These are phyloP conservation scores for Phalangium opilio DNA, from an alignment of 2,888 invertebrate species.

Conservation along the genomic window DNA sequence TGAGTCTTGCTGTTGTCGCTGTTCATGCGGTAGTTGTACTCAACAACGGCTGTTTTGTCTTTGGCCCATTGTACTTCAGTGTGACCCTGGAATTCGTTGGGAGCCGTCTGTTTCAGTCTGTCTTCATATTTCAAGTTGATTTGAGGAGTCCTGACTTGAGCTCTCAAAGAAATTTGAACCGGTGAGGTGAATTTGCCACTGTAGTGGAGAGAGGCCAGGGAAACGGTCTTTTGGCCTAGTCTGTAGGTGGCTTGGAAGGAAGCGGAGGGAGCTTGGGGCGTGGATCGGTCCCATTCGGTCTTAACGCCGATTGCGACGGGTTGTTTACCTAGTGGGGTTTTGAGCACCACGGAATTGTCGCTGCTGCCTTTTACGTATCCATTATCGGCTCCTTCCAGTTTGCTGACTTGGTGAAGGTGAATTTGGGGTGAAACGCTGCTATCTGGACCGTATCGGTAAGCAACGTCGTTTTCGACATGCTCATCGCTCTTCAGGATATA, in stretches of 20 bases:
- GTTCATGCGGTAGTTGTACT: constrained; percentile 8
- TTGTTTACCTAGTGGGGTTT: not conserved
- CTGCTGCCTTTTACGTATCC: no score
- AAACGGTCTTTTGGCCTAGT: constrained; percentile 1
- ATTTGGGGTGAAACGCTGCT: constrained; percentile 2
- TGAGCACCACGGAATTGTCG: no score
- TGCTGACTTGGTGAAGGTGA: constrained; percentile 3
- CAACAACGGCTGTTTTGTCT: constrained; percentile 3
- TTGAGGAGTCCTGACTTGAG: constrained; percentile 7
- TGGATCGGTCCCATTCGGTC: not conserved
- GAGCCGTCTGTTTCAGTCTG: constrained; percentile 8
- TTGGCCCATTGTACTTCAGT: constrained; percentile 8
- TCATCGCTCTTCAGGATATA: constrained; percentile 8
- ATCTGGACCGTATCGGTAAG: constrained; percentile 8
- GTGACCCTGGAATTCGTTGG: constrained; percentile 7
- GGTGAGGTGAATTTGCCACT: constrained; percentile 9
- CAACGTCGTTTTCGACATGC: constrained; percentile 14
- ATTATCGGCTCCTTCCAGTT: not conserved
- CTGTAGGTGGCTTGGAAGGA: not conserved
- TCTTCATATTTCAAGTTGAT: constrained; percentile 7
- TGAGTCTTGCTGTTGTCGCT: constrained; percentile 6
- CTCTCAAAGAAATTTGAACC: constrained; percentile 8
- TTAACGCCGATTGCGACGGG: constrained; percentile 4
- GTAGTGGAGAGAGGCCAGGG: constrained; percentile 11
- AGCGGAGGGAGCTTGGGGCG: no score